These are phyloP conservation scores for Drosophila mulleri DNA, from an alignment of 2,888 invertebrate species.

Conservation along the genomic window DNA sequence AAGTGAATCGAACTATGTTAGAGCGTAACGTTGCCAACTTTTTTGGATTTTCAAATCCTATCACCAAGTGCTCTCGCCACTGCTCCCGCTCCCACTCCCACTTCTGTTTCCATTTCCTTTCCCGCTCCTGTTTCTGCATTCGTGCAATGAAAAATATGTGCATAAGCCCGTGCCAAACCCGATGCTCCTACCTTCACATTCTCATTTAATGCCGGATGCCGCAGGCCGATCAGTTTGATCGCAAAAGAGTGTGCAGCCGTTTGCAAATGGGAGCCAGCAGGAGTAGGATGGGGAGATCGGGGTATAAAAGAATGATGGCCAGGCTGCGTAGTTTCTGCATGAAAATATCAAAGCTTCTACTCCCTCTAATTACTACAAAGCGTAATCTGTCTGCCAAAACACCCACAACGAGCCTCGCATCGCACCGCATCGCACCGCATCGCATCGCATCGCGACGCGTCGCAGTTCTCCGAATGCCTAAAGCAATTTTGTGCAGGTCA, in stretches of 20 bases:
- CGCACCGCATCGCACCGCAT: conserved; percentile 46
- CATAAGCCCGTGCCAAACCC: conserved; percentile 79
- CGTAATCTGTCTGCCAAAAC: conserved; percentile 62
- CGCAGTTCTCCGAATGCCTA: conserved; percentile 55
- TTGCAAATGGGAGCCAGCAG: conserved; percentile 62
- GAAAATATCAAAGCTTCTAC: conserved; percentile 66
- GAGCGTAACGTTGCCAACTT: conserved; percentile 40
- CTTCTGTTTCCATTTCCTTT: no score
- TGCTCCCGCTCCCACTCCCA: background rate
- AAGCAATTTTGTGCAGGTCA: conserved; percentile 66
- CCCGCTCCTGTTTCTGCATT: conserved; percentile 20
- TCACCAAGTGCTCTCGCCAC: conserved; percentile 42
- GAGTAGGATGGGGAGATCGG: background rate
- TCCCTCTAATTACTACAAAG: conserved; percentile 67
- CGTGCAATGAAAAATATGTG: conserved; percentile 56
- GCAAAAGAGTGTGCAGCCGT: conserved; percentile 76
- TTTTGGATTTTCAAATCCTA: conserved; percentile 50
- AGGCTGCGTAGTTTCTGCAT: conserved; percentile 48
- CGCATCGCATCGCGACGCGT: conserved; percentile 55
- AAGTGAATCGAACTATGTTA: background rate
- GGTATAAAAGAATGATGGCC: conserved; percentile 34
- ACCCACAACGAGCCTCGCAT: conserved; percentile 63
- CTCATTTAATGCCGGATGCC: conserved; percentile 69
- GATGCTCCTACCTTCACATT: conserved; percentile 70
- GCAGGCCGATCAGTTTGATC: conserved; percentile 83